Conservation (phyloP, 1,140 invertebrate species). For the Drosophila sechellia region DNA sequence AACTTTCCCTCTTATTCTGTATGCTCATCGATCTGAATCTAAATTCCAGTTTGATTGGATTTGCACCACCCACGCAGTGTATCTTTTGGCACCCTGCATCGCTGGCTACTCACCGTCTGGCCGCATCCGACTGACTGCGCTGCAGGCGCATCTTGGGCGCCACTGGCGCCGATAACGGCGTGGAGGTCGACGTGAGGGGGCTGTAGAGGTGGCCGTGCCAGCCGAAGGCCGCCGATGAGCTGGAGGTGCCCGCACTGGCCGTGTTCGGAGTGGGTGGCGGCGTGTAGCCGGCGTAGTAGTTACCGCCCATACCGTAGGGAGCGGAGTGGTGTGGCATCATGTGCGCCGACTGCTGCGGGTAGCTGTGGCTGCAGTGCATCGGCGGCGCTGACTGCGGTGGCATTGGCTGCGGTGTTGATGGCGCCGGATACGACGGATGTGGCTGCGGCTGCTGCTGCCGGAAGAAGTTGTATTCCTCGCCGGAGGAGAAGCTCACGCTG, state of each 20-base stretch:
- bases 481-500: constrained; percentile 73
- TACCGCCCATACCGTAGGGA: constrained; percentile 37
- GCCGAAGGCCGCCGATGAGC: constrained; percentile 39
- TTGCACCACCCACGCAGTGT: not conserved
- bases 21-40: not conserved
- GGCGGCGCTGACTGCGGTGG: constrained; percentile 78
- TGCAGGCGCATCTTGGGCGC: constrained; percentile 77
- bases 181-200: constrained; percentile 50
- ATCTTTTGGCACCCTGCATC: constrained; percentile 1
- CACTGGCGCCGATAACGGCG: constrained; percentile 54
- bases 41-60: no score
- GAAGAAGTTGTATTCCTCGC: constrained; percentile 75
- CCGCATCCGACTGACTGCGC: constrained; percentile 78
- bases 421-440: constrained; percentile 62
- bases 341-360: constrained; percentile 68
- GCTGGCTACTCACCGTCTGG: constrained; percentile 75
- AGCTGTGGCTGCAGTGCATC: constrained; percentile 74
- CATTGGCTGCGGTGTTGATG: constrained; percentile 69
- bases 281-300: constrained; percentile 76
- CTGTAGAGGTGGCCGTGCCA: constrained; percentile 50
- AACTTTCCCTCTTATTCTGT: not conserved
- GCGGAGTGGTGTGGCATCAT: constrained; percentile 61
- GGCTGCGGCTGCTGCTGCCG: constrained; percentile 67
- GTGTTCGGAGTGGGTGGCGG: constrained; percentile 81
- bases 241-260: constrained; percentile 57